Conservation (phyloP, 2,888 invertebrate genomes). For the Drosophila percnosoma region DNA sequence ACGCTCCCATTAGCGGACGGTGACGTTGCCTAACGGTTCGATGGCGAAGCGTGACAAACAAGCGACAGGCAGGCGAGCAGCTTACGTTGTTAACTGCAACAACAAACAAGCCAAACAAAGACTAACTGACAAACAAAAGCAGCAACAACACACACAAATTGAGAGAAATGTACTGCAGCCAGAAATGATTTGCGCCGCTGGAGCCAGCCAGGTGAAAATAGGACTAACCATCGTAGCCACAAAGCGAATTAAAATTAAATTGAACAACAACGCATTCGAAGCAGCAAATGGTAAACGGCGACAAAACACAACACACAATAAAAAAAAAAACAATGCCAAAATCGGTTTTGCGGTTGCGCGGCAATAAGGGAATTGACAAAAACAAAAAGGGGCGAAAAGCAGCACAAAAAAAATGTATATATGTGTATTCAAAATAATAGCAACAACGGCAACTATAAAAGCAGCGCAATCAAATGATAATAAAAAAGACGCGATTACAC, state of each 20-base stretch:
- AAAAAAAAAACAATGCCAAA: constrained; percentile 33
- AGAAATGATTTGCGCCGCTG: constrained; percentile 29
- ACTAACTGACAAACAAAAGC: constrained; percentile 18
- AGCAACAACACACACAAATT: constrained; percentile 16
- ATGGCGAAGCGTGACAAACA: constrained; percentile 75
- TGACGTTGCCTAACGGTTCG: constrained; percentile 58
- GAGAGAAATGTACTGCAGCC: constrained; percentile 16
- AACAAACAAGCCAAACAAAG: constrained; percentile 35
- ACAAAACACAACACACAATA: constrained; percentile 14
- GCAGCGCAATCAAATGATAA: constrained; percentile 80
- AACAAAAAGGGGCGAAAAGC: constrained; percentile 62
- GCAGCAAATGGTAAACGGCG: constrained; percentile 11
- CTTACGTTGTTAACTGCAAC: constrained; percentile 40
- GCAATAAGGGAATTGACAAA: constrained; percentile 62
- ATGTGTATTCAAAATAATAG: constrained; percentile 22
- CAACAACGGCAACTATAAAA: constrained; percentile 68
- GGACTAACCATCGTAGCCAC: constrained; percentile 38
- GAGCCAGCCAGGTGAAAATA: constrained; percentile 48
- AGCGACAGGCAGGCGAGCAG: constrained; percentile 50
- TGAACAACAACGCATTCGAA: constrained; percentile 27
- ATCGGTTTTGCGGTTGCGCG: constrained; percentile 38
- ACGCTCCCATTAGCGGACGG: constrained; percentile 70
- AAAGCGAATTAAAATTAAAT: constrained; percentile 48
- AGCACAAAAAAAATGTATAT: constrained; percentile 8
- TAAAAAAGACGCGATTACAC: constrained; percentile 73